Percentiles rank a stretch among this genome's conserved stretches.
Evolutionary conservation across 2,113 vertebrate species (phyloP).

Genomic region (Nyctereutes procyonoides): DNA sequence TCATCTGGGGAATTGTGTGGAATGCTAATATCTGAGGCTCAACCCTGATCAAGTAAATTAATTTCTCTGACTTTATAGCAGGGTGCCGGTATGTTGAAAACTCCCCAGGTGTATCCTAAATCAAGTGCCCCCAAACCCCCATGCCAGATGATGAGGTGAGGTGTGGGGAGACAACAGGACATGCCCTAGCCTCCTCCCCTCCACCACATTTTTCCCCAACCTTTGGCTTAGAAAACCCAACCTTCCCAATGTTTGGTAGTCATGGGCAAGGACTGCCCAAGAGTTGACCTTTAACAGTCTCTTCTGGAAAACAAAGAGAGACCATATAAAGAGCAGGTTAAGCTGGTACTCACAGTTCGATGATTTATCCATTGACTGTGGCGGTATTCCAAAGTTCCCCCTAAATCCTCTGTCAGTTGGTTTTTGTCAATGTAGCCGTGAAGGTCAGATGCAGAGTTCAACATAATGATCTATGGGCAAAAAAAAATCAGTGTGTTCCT

Average conservation of each 20-base stretch:
- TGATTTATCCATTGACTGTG: conserved; percentile 98
- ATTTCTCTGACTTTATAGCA: conserved; percentile 6
- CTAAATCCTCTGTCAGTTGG: conserved; percentile 94
- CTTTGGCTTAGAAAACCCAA: background rate
- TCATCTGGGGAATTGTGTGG: background rate
- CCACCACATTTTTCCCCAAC: background rate
- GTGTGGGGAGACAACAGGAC: background rate
- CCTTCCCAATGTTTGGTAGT: background rate
- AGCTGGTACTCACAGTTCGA: conserved; percentile 91
- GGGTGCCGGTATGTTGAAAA: background rate
- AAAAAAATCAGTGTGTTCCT: background rate
- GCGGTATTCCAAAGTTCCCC: conserved; percentile 94
- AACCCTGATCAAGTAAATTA: background rate
- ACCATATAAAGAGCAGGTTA: background rate
- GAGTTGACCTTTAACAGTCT: background rate
- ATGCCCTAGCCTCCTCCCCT: background rate
- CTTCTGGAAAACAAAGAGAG: background rate
- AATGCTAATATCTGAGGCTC: background rate
- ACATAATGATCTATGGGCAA: conserved; percentile 92
- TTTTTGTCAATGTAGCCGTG: conserved; percentile 95
- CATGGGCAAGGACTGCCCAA: background rate
- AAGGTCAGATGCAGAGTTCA: conserved; percentile 96
- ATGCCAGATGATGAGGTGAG: background rate
- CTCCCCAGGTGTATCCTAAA: background rate
- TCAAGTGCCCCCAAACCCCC: background rate